These are phyloP conservation scores for Lithophane semibrunnea DNA, from an alignment of 2,888 invertebrate species.

Conservation along the genomic window DNA sequence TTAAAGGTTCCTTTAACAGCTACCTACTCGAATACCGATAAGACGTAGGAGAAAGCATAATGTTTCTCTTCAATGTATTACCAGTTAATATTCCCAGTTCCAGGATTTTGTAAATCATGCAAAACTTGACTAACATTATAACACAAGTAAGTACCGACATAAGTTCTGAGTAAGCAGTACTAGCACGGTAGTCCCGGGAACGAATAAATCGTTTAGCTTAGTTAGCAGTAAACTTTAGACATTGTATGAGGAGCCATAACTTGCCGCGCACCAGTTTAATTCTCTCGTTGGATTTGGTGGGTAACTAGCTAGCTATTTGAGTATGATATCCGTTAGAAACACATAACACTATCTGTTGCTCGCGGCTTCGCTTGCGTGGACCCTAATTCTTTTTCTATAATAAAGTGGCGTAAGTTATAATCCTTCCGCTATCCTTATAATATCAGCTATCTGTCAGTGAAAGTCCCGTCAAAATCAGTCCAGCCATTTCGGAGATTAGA, in stretches of 20 bases:
- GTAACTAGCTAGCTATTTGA: conserved; percentile 10
- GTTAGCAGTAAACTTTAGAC: conserved; percentile 55
- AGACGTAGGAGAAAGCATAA: neutral
- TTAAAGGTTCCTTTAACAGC: neutral
- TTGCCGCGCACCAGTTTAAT: conserved; percentile 34
- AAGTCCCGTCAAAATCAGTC: too few species aligned
- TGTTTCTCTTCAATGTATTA: neutral
- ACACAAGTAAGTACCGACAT: neutral
- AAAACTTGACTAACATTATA: conserved; percentile 27
- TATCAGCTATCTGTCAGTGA: too few species aligned
- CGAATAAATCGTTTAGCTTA: conserved; percentile 64
- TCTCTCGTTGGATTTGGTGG: conserved; percentile 1
- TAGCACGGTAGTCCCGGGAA: conserved; percentile 17
- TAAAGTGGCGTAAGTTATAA: too few species aligned
- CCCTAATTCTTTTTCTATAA: too few species aligned
- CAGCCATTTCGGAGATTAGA: too few species aligned
- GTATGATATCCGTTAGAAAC: neutral
- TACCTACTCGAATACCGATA: too few species aligned
- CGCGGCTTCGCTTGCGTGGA: too few species aligned
- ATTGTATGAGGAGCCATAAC: conserved; percentile 40
- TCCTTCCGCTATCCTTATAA: too few species aligned
- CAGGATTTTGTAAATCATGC: neutral
- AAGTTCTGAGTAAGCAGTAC: conserved; percentile 31
- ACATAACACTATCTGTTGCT: too few species aligned
- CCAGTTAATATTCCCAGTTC: neutral